Conservation (phyloP, 2,888 invertebrate species). For the Griposia aprilina region DNA sequence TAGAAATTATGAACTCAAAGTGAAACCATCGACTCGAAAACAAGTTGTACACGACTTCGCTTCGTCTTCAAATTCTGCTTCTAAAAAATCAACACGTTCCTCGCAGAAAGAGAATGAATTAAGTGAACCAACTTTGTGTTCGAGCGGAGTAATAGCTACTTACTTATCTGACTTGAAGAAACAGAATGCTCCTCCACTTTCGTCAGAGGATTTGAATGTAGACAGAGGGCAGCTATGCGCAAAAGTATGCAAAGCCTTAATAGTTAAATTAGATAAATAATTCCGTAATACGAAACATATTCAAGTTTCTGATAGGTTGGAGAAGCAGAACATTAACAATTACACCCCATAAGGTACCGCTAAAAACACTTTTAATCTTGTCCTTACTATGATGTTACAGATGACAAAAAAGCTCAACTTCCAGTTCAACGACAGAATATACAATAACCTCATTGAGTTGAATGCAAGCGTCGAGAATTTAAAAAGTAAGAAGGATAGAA, state of each 20-base stretch:
- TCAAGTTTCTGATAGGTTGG: background rate
- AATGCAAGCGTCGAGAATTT: constrained; percentile 79
- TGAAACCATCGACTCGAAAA: constrained; percentile 68
- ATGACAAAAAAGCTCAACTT: constrained; percentile 86
- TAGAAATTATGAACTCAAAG: constrained; percentile 80
- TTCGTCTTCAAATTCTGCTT: constrained; percentile 65
- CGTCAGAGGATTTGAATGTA: constrained; percentile 73
- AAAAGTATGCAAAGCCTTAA: constrained; percentile 74
- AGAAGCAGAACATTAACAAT: background rate
- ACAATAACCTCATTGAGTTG: constrained; percentile 85
- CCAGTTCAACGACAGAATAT: constrained; percentile 87
- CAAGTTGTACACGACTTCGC: constrained; percentile 74
- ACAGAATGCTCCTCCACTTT: constrained; percentile 67
- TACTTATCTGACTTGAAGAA: constrained; percentile 80
- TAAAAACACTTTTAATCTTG: background rate
- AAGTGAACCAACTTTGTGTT: constrained; percentile 81
- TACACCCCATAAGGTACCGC: background rate
- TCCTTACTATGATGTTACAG: constrained; percentile 73
- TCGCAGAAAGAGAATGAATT: constrained; percentile 75
- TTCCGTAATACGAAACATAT: background rate
- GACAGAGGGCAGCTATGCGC: constrained; percentile 73
- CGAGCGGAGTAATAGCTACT: constrained; percentile 82
- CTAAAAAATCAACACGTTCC: constrained; percentile 52
- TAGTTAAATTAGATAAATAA: background rate
- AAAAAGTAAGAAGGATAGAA: constrained; percentile 76